These are phyloP conservation scores for Coenonympha glycerion DNA, from an alignment of 2,888 invertebrate species.

Conservation along the genomic window DNA sequence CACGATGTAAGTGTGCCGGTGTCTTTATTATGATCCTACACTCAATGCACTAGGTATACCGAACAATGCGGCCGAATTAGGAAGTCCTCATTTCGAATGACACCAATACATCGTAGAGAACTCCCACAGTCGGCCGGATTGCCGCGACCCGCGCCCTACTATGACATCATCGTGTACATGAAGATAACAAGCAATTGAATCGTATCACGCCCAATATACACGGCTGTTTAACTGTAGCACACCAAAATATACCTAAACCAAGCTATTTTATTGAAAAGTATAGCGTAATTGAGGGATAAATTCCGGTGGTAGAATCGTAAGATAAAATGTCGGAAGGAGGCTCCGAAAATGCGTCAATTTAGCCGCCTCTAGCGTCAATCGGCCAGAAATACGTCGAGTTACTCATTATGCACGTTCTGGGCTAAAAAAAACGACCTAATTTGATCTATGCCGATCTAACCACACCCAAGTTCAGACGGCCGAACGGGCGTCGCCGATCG, in stretches of 20 bases:
- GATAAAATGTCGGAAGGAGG: constrained; percentile 24
- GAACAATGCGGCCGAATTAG: constrained; percentile 24
- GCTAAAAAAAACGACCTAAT: constrained; percentile 55
- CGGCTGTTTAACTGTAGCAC: constrained; percentile 17
- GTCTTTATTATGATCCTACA: background rate
- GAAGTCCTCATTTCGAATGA: constrained; percentile 15
- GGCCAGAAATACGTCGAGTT: constrained; percentile 35
- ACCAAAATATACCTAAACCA: constrained; percentile 25
- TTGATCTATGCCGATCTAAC: constrained; percentile 40
- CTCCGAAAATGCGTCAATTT: constrained; percentile 23
- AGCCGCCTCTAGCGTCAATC: constrained; percentile 27
- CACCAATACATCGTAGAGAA: background rate
- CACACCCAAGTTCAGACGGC: constrained; percentile 55
- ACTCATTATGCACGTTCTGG: constrained; percentile 30
- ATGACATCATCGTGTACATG: constrained; percentile 65
- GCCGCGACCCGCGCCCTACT: constrained; percentile 49
- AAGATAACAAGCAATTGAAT: constrained; percentile 61
- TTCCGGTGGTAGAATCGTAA: background rate
- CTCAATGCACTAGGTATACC: constrained; percentile 11
- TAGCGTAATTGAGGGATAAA: background rate
- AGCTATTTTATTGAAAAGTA: background rate
- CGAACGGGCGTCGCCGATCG: constrained; percentile 24
- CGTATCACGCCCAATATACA: constrained; percentile 57
- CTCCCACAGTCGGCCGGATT: constrained; percentile 41
- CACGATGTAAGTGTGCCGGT: background rate